phyloP scores from a whole-genome alignment of 1,140 invertebrate genomes.

The Babylonia areolata region DNA sequence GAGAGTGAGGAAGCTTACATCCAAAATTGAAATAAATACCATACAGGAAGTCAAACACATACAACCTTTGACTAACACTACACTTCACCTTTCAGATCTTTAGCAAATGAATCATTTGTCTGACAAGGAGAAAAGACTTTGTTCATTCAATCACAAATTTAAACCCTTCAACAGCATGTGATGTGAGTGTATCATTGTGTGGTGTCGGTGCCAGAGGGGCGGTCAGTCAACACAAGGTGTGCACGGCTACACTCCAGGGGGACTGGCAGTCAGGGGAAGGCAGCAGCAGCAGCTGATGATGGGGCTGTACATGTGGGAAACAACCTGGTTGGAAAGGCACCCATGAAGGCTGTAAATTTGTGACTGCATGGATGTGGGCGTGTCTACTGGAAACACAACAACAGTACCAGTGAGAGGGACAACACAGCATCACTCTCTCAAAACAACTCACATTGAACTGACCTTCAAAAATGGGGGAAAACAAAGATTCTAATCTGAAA shows the following conservation, averaged over 20 bases:
- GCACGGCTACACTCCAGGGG: no score
- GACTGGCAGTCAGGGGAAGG: no score
- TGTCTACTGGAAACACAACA: not conserved
- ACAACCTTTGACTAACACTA: no score
- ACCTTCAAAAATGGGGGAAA: no score
- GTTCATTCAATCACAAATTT: slow-evolving; percentile 5
- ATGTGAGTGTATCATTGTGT: not conserved
- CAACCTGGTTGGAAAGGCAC: not conserved
- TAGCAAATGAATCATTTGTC: not conserved
- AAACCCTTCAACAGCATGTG: not conserved
- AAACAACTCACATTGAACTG: no score
- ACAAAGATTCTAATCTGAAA: no score
- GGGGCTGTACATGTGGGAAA: no score
- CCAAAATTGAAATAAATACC: not conserved
- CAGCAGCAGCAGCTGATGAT: no score
- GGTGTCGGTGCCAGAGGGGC: no score
- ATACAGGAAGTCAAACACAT: not conserved
- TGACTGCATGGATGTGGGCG: not conserved
- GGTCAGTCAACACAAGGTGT: no score
- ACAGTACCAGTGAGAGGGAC: no score
- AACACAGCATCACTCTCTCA: no score
- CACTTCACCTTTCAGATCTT: not conserved
- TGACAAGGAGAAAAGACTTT: not conserved
- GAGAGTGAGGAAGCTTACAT: not conserved
- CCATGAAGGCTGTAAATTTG: not conserved